These are phyloP conservation scores for Dipodomys spectabilis DNA, from an alignment of 2,113 vertebrate genomes.

Conservation along the genomic window DNA sequence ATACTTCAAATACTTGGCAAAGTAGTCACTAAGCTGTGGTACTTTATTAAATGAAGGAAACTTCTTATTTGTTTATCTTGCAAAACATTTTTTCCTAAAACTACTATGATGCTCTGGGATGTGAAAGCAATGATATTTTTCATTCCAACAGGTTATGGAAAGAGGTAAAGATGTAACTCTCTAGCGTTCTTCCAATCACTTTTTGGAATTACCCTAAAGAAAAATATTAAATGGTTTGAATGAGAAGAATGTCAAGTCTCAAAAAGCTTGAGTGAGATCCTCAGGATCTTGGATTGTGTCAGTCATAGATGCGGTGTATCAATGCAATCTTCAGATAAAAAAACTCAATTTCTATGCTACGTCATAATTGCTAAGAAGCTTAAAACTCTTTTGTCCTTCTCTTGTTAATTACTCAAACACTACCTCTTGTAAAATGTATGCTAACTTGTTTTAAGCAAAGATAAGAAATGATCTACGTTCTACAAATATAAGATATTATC, in stretches of 20 bases:
- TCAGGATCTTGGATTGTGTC: neutral
- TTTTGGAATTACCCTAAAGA: neutral
- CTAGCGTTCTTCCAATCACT: neutral
- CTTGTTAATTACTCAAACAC: neutral
- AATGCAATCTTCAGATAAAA: neutral
- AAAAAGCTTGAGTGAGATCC: neutral
- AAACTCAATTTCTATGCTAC: neutral
- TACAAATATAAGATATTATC: neutral
- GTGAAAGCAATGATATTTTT: constrained; percentile 24
- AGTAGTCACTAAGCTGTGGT: neutral
- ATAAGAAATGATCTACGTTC: neutral
- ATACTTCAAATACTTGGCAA: constrained; percentile 30
- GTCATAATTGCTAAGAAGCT: neutral
- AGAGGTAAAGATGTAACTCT: neutral
- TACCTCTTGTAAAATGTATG: neutral
- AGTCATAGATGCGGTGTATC: neutral
- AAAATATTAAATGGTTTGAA: neutral
- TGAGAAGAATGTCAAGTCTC: neutral
- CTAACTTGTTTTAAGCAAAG: constrained; percentile 1
- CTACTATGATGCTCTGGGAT: neutral
- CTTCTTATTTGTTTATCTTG: neutral
- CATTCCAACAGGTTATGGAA: neutral
- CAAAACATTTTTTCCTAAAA: constrained; percentile 43
- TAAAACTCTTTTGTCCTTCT: neutral
- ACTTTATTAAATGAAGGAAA: constrained; percentile 25